Evolutionary conservation across 1,140 invertebrate species (phyloP), one percentile per base, ranked within the genome.

Genomic region (Neuroterus valhalla): DNA sequence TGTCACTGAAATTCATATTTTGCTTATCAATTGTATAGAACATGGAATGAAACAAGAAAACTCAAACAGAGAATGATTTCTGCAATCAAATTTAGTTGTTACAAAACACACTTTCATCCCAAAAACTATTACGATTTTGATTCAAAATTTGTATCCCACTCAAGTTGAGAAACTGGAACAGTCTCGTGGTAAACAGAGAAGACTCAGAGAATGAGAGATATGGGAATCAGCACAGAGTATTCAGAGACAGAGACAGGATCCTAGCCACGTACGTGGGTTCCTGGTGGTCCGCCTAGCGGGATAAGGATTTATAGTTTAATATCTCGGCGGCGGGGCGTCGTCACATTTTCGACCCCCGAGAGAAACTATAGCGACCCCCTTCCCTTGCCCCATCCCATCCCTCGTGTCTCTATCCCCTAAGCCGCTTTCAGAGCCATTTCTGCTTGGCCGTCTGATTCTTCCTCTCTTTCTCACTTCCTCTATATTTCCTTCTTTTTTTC

Each of bases 251-350:
- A 78, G 79, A 83, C 72, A 83, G 72, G 66, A 73, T 82, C 50
- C 78, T 78, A 52, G 80, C 78, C 75, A 79, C 80, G 80, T 83
- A 79, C 78, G 77, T 78, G 75, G 78, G 79, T 76, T 86, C 75
- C 79, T 80, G 80, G 85, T 74, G 86, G 83, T 86, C 85, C 85
- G 78, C 81, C 75, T 83, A 86, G 80, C 78, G 81, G 88, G 85
- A 89, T 89, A 90, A 90, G 86, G 88, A 90, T 90, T 90, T 90
- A 90, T 89, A 90, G 89, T 90, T 90, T 90, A 90, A 90, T 90
- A 90, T 90, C 88, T 90, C 86, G 86, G 84, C 86, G 82, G 82
- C 81, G 78, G 85, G 84, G 85, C 84, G 86, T 87, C 85, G 86
- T 90, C 89, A 88, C 89, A 89, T 90, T 89, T 90, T 89, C 87